Conservation (phyloP, 2,797 vertebrate genomes). For the Phoebastria nigripes region DNA sequence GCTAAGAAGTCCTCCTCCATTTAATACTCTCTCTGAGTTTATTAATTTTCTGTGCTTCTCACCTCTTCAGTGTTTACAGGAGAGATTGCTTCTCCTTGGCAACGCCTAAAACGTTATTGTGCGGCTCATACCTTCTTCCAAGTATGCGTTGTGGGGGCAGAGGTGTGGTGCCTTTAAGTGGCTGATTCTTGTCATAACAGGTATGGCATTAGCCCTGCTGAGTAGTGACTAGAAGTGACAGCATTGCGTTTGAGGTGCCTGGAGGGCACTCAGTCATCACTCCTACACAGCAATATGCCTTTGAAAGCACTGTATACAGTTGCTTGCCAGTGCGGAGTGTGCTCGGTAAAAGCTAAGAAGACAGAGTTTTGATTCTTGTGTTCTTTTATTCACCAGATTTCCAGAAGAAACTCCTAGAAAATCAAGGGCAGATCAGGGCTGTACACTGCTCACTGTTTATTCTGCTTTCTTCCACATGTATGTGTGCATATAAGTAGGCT, state of each 20-base stretch:
- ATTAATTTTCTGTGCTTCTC: conserved; percentile 33
- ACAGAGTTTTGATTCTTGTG: not conserved
- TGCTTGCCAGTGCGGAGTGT: conserved; percentile 34
- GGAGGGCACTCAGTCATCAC: conserved; percentile 75
- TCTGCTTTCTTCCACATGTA: not conserved
- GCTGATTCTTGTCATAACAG: conserved; percentile 92
- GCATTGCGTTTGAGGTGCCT: conserved; percentile 77
- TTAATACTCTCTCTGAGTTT: conserved; percentile 38
- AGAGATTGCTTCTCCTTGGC: conserved; percentile 73
- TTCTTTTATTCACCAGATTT: conserved; percentile 19
- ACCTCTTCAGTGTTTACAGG: conserved; percentile 68
- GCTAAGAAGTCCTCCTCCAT: not conserved
- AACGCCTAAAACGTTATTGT: conserved; percentile 72
- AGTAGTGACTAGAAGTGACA: conserved; percentile 90
- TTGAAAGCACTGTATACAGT: conserved; percentile 53
- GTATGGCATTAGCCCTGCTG: conserved; percentile 84
- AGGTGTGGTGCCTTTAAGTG: conserved; percentile 88
- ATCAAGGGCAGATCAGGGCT: not conserved
- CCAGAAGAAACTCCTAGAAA: not conserved
- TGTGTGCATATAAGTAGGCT: not conserved
- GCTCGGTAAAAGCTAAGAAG: conserved; percentile 15
- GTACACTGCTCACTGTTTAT: not conserved
- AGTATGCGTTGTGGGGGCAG: conserved; percentile 74
- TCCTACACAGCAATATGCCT: conserved; percentile 64
- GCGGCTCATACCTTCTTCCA: conserved; percentile 70